A percentile compares a stretch with the other conserved stretches of the same genome.
Conservation (phyloP, 2,797 vertebrate genomes). For the Chelon auratus region DNA sequence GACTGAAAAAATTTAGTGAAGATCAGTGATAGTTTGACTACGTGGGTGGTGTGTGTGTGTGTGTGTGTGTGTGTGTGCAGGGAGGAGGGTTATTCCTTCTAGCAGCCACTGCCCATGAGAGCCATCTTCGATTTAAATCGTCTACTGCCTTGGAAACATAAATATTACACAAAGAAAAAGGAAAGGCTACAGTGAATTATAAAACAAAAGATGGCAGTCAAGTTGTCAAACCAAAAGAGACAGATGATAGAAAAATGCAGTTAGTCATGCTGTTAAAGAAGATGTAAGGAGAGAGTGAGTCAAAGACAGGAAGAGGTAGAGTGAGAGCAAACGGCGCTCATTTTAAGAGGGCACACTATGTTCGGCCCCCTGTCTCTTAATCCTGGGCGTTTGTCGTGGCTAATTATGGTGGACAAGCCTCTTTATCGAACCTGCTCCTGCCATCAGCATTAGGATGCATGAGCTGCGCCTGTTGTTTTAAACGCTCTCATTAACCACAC, state of each 20-base stretch:
- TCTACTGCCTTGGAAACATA: conserved; percentile 28
- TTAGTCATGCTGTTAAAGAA: conserved; percentile 47
- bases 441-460: conserved; percentile 99
- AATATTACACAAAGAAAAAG: conserved; percentile 29
- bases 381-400: conserved; percentile 91
- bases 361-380: conserved; percentile 85
- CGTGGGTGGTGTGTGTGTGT: conserved; percentile 32
- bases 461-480: conserved; percentile 99
- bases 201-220: conserved; percentile 45
- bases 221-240: conserved; percentile 48
- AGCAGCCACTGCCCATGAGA: conserved; percentile 28
- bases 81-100: conserved; percentile 31
- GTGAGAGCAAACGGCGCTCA: conserved; percentile 57
- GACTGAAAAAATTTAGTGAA: conserved; percentile 29
- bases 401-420: conserved; percentile 99
- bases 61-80: conserved; percentile 19
- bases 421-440: conserved; percentile 99
- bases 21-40: conserved; percentile 46
- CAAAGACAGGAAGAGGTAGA: conserved; percentile 39
- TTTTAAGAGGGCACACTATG: conserved; percentile 69
- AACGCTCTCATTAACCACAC: conserved; percentile 99
- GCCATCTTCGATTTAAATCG: conserved; percentile 18
- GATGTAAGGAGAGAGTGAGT: conserved; percentile 44
- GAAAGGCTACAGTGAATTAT: conserved; percentile 30
- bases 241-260: conserved; percentile 44